These are phyloP conservation scores for Heliconius himera DNA, from an alignment of 1,140 invertebrate species.

Conservation along the genomic window DNA sequence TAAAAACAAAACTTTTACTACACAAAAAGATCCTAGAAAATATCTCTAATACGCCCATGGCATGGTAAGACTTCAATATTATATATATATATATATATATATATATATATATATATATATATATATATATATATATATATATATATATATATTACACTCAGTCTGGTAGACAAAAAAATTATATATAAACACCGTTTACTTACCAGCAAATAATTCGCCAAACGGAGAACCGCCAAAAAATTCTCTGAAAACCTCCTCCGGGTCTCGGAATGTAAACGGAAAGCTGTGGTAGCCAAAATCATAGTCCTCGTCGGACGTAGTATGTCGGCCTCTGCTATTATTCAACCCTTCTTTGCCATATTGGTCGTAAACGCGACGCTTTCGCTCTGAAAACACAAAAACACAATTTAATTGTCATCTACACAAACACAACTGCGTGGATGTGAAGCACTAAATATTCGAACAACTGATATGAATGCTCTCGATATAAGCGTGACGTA, in stretches of 20 bases:
- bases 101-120: no score
- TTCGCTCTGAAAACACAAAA: conserved; percentile 85
- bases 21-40: no score
- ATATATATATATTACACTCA: no score
- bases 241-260: conserved; percentile 97
- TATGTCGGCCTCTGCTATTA: conserved; percentile 82
- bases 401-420: not conserved
- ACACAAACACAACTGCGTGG: not conserved
- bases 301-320: conserved; percentile 84
- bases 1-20: no score
- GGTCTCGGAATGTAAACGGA: conserved; percentile 96
- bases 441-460: conserved; percentile 14
- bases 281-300: conserved; percentile 87
- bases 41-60: no score
- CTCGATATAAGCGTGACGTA: conserved; percentile 13
- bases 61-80: no score
- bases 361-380: conserved; percentile 94
- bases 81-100: no score
- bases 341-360: conserved; percentile 96
- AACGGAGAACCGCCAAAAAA: conserved; percentile 92
- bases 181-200: not conserved
- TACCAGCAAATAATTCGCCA: conserved; percentile 88
- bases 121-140: no score
- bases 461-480: conserved; percentile 15
- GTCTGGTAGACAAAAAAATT: no score